Conservation (phyloP, 2,797 vertebrate species). For the Syncerus caffer region DNA sequence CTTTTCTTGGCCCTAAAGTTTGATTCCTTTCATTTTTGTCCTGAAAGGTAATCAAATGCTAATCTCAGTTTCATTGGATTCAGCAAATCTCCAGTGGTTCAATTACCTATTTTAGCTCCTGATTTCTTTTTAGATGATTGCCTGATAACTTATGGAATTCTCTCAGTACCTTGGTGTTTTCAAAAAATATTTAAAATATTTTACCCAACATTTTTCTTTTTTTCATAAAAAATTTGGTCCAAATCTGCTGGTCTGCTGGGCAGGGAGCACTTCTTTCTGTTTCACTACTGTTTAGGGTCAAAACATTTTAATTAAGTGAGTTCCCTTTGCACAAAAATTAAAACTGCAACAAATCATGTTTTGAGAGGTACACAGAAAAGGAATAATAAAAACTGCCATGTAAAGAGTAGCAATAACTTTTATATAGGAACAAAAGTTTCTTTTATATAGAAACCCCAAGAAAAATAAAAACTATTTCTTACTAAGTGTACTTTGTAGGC, state of each 20-base stretch:
- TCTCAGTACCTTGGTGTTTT: not conserved
- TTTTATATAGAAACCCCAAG: not conserved
- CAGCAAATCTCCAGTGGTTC: not conserved
- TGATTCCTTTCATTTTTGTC: not conserved
- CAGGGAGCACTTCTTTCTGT: not conserved
- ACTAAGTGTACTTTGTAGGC: not conserved
- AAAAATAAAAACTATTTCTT: not conserved
- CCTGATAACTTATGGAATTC: not conserved
- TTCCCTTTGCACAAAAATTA: not conserved
- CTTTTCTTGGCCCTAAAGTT: not conserved
- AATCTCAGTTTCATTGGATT: not conserved
- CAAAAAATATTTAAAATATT: not conserved
- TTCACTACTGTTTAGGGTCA: not conserved
- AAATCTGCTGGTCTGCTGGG: not conserved
- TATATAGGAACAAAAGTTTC: not conserved
- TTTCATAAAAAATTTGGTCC: not conserved
- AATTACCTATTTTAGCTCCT: not conserved
- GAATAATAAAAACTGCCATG: not conserved
- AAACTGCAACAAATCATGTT: not conserved
- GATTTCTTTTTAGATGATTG: not conserved
- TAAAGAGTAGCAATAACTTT: not conserved
- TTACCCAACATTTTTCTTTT: not conserved
- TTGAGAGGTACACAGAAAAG: not conserved
- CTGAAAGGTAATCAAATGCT: not conserved
- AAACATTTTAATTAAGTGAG: not conserved